Conservation (phyloP, 2,888 invertebrate species). For the Crepidodera aurea region DNA sequence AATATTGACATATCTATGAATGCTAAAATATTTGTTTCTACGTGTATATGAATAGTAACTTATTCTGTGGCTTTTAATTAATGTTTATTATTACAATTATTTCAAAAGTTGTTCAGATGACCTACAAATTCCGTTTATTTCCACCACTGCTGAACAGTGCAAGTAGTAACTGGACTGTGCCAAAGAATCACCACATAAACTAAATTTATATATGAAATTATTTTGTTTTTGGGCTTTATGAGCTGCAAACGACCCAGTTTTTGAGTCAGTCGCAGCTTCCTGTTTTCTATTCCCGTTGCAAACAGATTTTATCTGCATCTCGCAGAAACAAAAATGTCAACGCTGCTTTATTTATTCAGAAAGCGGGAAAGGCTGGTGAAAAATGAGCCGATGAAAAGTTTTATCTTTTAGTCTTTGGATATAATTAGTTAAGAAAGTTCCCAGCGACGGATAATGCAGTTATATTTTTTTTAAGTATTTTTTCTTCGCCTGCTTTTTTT, state of each 20-base stretch:
- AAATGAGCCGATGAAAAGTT: slow-evolving; percentile 12
- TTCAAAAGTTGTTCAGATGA: too few species aligned
- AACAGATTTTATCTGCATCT: slow-evolving; percentile 14
- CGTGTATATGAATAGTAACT: too few species aligned
- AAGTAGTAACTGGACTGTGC: slow-evolving; percentile 15
- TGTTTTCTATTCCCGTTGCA: not conserved
- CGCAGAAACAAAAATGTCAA: slow-evolving; percentile 18
- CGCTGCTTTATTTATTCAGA: slow-evolving; percentile 6
- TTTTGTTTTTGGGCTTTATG: slow-evolving; percentile 53
- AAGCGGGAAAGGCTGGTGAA: not conserved
- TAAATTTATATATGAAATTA: slow-evolving; percentile 49
- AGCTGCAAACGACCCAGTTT: slow-evolving; percentile 49
- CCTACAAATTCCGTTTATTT: too few species aligned
- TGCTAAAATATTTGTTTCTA: too few species aligned
- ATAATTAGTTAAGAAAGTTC: slow-evolving; percentile 9
- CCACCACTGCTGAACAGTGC: too few species aligned
- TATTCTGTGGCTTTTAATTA: too few species aligned
- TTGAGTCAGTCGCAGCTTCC: slow-evolving; percentile 2
- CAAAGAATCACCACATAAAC: slow-evolving; percentile 39
- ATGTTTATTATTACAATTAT: too few species aligned
- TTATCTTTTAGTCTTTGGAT: not conserved
- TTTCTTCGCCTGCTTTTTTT: too few species aligned
- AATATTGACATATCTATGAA: too few species aligned
- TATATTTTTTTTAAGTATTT: too few species aligned
- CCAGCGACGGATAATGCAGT: not conserved